Evolutionary conservation across 2,797 vertebrate genomes (phyloP), one percentile per base, ranked within the genome.

Genomic region (Mareca penelope): DNA sequence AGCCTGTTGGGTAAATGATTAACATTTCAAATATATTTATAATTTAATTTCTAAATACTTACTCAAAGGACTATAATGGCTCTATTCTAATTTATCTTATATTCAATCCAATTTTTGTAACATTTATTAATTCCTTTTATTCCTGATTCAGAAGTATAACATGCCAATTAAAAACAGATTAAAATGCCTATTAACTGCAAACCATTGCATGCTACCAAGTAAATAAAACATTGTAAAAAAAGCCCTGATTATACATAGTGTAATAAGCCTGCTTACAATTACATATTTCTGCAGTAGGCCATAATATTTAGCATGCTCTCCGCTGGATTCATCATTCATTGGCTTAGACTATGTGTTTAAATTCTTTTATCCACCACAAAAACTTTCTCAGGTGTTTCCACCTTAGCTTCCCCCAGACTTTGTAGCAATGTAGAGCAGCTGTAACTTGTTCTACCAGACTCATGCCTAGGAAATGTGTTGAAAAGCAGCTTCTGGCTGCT

Each of bases 111-210:
- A 87, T 95, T 96, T 94, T 93, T 96, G 76, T 89, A 89, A 91
- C 83, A 63, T 92, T 85, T 84, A 97, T 97, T 97, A 96, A 97
- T 96, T 93, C 80, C 65, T 95, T 90, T 95, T 97, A 76, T 85
- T 94, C 57, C 37, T 93, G 72, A 95, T 96, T 94, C 90, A 93
- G 78, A 97, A 95, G 75, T 88, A 84, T 84, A 94, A 77, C 81
- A 85, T 88, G 56, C 56, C 90, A 97, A 80, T 96, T 96, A 96
- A 96, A 95, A 96, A 90, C 37, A 95, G 88, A 97, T 96, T 96
- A 95, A 76, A 95, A 88, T 88, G 77, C 68, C 78, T 96, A 84
- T 96, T 97, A 95, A 91, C 80, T 90, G 55, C 50, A 93, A 96
- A 85, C 18, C 29, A 40, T 95, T 94, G 81, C 90, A 93, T 95